Evolutionary conservation across 2,113 vertebrate genomes (phyloP).

Genomic region (Myrmophylax atrothorax): DNA sequence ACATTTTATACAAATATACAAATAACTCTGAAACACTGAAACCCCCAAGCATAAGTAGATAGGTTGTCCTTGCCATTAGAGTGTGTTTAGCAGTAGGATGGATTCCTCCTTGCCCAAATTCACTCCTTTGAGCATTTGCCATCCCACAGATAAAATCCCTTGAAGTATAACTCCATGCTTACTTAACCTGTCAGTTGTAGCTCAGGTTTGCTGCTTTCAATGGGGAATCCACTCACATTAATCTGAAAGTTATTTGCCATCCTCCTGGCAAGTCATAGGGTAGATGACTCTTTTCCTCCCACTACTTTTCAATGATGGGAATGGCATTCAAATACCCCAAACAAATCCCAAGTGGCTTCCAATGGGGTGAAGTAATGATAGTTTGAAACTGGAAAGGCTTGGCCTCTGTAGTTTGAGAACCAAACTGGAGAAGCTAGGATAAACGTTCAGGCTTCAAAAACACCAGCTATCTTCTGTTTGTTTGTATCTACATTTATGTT

Average conservation of each 20-base stretch:
- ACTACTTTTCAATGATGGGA: not conserved
- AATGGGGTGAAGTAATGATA: not conserved
- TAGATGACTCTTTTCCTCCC: not conserved
- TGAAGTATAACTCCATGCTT: not conserved
- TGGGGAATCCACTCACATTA: not conserved
- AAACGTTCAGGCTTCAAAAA: slow-evolving; percentile 14
- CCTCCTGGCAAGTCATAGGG: not conserved
- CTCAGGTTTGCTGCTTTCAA: not conserved
- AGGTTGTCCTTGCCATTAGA: not conserved
- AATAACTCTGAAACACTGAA: not conserved
- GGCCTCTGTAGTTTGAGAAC: not conserved
- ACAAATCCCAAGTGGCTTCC: not conserved
- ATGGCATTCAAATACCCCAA: not conserved
- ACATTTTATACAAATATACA: not conserved
- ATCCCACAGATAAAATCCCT: not conserved
- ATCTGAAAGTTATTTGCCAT: not conserved
- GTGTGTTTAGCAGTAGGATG: not conserved
- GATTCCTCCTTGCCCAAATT: accelerated
- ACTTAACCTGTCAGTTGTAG: not conserved
- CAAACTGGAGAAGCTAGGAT: not conserved
- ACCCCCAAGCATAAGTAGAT: not conserved
- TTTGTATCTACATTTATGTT: not conserved
- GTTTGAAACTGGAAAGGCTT: not conserved
- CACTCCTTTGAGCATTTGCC: not conserved
- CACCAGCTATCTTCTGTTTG: slow-evolving; percentile 18